Conservation (phyloP, 2,888 invertebrate species). For the Drosophila borealis region DNA sequence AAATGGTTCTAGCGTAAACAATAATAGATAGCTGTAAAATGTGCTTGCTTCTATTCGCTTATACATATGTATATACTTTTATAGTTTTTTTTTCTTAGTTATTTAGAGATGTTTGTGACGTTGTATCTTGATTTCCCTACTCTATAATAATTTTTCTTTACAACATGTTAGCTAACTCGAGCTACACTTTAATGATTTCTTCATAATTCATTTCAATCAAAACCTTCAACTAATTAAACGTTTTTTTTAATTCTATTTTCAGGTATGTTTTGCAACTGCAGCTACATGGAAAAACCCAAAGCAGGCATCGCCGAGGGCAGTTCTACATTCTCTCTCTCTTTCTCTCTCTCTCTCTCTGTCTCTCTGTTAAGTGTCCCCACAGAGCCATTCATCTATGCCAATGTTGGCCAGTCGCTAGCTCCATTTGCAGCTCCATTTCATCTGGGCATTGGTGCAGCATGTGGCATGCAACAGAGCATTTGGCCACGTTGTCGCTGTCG, state of each 20-base stretch:
- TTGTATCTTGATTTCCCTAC: too few species aligned
- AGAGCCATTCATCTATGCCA: slow-evolving; percentile 53
- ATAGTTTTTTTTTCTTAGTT: background rate
- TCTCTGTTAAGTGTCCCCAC: slow-evolving; percentile 7
- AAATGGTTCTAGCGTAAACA: background rate
- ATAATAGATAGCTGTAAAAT: background rate
- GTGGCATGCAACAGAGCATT: slow-evolving; percentile 25
- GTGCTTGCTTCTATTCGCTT: background rate
- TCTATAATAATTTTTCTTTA: too few species aligned
- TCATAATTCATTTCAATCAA: background rate
- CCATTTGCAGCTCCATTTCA: slow-evolving; percentile 35
- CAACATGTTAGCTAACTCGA: too few species aligned
- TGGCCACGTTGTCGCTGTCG: slow-evolving; percentile 53
- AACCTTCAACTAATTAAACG: background rate
- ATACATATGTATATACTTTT: too few species aligned
- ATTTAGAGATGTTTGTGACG: background rate
- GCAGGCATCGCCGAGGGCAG: slow-evolving; percentile 11
- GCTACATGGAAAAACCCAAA: background rate
- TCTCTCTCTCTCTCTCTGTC: too few species aligned
- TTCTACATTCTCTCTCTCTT: background rate
- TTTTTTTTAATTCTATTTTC: slow-evolving; percentile 26
- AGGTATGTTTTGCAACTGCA: slow-evolving; percentile 42
- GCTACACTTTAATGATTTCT: background rate
- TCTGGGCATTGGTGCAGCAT: slow-evolving; percentile 17
- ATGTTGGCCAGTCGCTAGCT: slow-evolving; percentile 8